These are phyloP conservation scores for Polymixis lichenea DNA, from an alignment of 2,888 invertebrate genomes.

Conservation along the genomic window DNA sequence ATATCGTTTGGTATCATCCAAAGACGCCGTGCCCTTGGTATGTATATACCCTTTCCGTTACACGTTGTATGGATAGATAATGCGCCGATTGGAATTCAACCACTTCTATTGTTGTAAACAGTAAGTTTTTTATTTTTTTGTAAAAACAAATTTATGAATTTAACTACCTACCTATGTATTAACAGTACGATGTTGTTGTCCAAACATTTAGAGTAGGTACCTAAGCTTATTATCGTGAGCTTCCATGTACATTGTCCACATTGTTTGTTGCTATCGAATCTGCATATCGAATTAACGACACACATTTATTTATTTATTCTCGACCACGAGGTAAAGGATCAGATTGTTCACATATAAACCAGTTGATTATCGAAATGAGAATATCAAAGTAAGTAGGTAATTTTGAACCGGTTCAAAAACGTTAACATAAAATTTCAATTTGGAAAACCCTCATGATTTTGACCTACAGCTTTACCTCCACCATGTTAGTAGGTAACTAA, in stretches of 20 bases:
- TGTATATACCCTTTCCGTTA: too few species aligned
- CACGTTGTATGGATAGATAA: too few species aligned
- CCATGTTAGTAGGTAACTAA: background rate
- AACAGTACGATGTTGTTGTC: background rate
- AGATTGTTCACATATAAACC: background rate
- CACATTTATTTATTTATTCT: background rate
- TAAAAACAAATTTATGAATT: background rate
- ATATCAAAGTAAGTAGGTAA: background rate
- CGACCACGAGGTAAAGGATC: background rate
- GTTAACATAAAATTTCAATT: constrained; percentile 25
- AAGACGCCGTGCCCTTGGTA: too few species aligned
- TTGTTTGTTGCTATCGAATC: too few species aligned
- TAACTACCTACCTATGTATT: background rate
- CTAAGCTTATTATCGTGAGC: background rate
- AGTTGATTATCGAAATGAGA: constrained; percentile 15
- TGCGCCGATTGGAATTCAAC: background rate
- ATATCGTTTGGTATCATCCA: too few species aligned
- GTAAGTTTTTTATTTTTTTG: background rate
- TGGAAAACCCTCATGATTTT: constrained; percentile 42
- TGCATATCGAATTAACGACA: too few species aligned
- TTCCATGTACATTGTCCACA: background rate
- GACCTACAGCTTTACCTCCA: constrained; percentile 26
- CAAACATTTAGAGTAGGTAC: background rate
- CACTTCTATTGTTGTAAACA: background rate
- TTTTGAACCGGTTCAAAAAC: constrained; percentile 13